Evolutionary conservation across 2,888 invertebrate genomes (phyloP).

Genomic region (Odontocolon sp.): DNA sequence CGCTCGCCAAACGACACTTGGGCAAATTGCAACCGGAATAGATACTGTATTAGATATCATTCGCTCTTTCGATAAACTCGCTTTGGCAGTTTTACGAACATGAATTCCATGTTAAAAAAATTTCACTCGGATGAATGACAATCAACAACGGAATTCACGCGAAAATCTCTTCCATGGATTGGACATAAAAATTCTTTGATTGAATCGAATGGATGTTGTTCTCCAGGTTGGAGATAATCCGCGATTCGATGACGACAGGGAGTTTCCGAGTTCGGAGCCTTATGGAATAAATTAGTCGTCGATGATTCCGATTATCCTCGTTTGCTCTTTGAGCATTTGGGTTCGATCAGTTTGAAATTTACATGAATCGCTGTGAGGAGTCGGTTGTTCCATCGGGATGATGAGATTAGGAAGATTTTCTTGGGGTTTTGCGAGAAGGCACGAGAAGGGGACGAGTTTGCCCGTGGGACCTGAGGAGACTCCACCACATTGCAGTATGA

Average conservation of each 20-base stretch:
- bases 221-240: neutral
- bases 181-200: too few relatives aligned
- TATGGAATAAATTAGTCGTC: neutral
- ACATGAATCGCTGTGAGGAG: neutral
- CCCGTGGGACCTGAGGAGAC: neutral
- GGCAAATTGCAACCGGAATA: slow-evolving; percentile 45
- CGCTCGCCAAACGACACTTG: slow-evolving; percentile 42
- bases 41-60: slow-evolving; percentile 6
- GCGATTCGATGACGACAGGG: neutral
- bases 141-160: too few relatives aligned
- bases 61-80: slow-evolving; percentile 1
- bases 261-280: too few relatives aligned
- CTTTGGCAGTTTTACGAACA: neutral
- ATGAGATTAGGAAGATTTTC: neutral
- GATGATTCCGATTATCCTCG: neutral
- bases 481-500: neutral
- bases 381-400: neutral
- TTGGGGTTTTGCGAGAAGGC: neutral
- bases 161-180: too few relatives aligned
- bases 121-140: too few relatives aligned
- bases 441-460: neutral
- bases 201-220: slow-evolving; percentile 1
- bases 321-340: neutral
- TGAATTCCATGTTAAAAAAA: neutral
- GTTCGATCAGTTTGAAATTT: neutral